Percentiles rank a stretch among this genome's conserved stretches.
phyloP scores from a whole-genome alignment of 2,113 vertebrate species.

The Oreotragus oreotragus region DNA sequence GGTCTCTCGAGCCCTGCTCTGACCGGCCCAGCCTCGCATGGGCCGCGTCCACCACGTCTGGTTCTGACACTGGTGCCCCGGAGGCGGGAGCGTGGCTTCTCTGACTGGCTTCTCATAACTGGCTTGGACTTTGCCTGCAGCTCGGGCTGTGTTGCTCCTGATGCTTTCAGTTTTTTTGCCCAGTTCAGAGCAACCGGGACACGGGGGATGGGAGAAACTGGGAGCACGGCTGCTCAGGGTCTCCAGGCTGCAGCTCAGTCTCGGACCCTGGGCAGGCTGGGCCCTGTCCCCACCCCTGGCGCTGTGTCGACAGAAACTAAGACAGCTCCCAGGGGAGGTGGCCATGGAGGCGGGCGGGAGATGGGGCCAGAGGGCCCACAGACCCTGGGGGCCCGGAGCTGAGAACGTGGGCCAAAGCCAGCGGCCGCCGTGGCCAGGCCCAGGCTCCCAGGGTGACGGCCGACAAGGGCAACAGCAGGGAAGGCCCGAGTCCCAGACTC shows the following conservation, averaged over 20 bases:
- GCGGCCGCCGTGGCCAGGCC: rapidly evolving
- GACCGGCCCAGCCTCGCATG: rapidly evolving
- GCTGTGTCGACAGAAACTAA: background rate
- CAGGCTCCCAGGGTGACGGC: background rate
- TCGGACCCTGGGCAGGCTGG: background rate
- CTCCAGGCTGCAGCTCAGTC: background rate
- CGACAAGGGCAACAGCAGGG: rapidly evolving
- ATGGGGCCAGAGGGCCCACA: rapidly evolving
- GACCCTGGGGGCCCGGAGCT: background rate
- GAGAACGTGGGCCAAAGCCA: rapidly evolving
- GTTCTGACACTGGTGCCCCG: rapidly evolving
- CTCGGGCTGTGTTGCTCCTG: rapidly evolving
- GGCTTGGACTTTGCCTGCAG: background rate
- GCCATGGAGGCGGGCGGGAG: background rate
- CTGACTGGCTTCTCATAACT: background rate
- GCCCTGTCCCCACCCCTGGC: background rate
- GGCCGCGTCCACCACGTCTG: background rate
- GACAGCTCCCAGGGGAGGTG: rapidly evolving
- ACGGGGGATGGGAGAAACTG: rapidly evolving
- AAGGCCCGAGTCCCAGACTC: conserved; percentile 32
- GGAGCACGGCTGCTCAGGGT: rapidly evolving
- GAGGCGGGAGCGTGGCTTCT: rapidly evolving
- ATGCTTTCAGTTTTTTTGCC: rapidly evolving
- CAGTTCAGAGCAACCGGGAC: rapidly evolving
- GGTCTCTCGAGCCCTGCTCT: rapidly evolving